Conservation (phyloP, 2,113 vertebrate species). For the Tor tambroides region DNA sequence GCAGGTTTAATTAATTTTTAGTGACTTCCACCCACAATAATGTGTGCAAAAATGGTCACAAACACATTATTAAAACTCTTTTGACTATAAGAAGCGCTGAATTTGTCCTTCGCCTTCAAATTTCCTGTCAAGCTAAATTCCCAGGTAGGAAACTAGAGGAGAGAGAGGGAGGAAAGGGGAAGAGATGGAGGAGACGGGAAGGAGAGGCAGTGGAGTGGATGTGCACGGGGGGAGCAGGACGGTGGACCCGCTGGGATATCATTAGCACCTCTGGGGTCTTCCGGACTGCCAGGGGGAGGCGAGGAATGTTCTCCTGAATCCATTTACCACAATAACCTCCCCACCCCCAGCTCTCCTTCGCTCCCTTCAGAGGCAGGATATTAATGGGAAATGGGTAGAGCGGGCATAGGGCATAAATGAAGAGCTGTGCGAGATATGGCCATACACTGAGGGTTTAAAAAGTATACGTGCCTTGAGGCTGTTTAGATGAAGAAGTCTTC, state of each 20-base stretch:
- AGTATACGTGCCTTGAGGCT: slow-evolving; percentile 6
- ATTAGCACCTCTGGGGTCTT: slow-evolving; percentile 58
- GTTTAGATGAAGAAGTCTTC: slow-evolving; percentile 11
- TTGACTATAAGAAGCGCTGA: not conserved
- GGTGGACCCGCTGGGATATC: slow-evolving; percentile 53
- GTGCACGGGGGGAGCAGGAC: not conserved
- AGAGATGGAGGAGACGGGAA: slow-evolving; percentile 12
- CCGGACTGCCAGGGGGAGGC: slow-evolving; percentile 34
- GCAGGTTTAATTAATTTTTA: not conserved
- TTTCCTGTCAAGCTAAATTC: slow-evolving; percentile 19
- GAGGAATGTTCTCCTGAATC: slow-evolving; percentile 50
- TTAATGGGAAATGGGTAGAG: slow-evolving; percentile 40
- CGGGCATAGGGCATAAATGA: slow-evolving; percentile 32
- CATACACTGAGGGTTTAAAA: slow-evolving; percentile 29
- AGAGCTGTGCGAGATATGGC: slow-evolving; percentile 17
- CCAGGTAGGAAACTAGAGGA: not conserved
- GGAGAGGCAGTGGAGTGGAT: slow-evolving; percentile 43
- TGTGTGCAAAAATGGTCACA: not conserved
- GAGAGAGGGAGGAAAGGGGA: not conserved
- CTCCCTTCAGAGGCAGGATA: slow-evolving; percentile 20
- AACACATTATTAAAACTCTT: not conserved
- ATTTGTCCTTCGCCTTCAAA: slow-evolving; percentile 1
- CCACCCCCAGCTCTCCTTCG: slow-evolving; percentile 14
- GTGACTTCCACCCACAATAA: not conserved
- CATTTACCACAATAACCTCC: slow-evolving; percentile 48